Evolutionary conservation across 2,797 vertebrate species (phyloP).

Genomic region (Spheniscus humboldti): DNA sequence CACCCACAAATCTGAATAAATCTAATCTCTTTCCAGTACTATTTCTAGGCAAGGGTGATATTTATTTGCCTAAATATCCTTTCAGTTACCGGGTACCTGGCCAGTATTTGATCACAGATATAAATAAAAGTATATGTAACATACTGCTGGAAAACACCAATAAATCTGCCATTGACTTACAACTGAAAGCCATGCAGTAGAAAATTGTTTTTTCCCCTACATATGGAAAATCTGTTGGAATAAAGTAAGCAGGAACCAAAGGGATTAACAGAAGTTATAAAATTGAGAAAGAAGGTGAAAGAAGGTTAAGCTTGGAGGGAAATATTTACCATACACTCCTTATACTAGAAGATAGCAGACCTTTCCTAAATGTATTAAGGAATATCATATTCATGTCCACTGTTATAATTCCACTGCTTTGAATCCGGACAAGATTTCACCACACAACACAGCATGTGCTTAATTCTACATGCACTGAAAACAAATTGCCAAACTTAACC

Average conservation of each 20-base stretch:
- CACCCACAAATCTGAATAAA: background rate
- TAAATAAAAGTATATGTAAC: background rate
- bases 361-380: background rate
- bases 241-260: background rate
- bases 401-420: background rate
- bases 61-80: conserved; percentile 11
- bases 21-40: background rate
- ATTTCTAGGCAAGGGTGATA: background rate
- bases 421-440: background rate
- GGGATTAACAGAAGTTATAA: background rate
- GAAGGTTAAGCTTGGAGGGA: background rate
- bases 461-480: background rate
- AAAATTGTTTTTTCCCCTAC: background rate
- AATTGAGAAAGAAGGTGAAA: background rate
- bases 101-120: background rate
- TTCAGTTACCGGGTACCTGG: background rate
- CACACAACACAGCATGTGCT: background rate
- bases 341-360: background rate
- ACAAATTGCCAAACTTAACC: background rate
- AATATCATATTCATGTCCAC: background rate
- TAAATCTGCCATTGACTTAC: background rate
- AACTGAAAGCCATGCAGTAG: background rate
- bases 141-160: background rate
- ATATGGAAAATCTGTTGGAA: background rate
- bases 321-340: background rate